These are phyloP conservation scores for Plagodis pulveraria DNA, from an alignment of 2,888 invertebrate genomes.

Conservation along the genomic window DNA sequence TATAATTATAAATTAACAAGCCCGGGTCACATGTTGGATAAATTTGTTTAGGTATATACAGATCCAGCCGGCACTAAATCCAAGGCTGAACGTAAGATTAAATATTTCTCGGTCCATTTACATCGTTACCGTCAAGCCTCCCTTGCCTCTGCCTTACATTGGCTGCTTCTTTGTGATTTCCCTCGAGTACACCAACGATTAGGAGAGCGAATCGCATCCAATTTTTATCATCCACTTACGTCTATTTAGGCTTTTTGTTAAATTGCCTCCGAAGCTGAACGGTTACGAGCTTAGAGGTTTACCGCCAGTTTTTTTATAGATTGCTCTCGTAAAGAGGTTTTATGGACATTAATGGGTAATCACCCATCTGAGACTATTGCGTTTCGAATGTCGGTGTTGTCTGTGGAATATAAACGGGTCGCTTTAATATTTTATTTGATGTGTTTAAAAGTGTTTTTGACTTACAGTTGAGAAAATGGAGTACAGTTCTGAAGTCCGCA, in stretches of 20 bases:
- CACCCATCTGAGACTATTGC: constrained; percentile 10
- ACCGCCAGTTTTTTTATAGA: constrained; percentile 39
- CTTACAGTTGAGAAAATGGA: no score
- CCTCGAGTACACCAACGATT: constrained; percentile 64
- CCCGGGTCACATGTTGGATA: no score
- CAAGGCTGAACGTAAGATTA: constrained; percentile 13
- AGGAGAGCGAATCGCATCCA: constrained; percentile 67
- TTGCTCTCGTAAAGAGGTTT: constrained; percentile 29
- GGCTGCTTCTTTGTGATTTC: constrained; percentile 60
- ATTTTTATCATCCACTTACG: constrained; percentile 74
- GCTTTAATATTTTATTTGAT: not conserved
- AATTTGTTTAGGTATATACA: no score
- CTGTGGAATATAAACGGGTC: not conserved
- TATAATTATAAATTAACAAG: no score
- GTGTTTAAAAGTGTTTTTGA: not conserved
- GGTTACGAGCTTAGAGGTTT: constrained; percentile 41
- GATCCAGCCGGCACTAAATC: constrained; percentile 18
- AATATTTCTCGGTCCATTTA: constrained; percentile 24
- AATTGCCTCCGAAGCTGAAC: constrained; percentile 51
- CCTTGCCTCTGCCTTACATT: constrained; percentile 13
- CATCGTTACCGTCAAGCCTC: constrained; percentile 23
- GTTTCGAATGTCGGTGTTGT: constrained; percentile 2
- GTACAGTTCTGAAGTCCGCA: no score
- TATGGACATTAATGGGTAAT: constrained; percentile 25
- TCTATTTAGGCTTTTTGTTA: constrained; percentile 59